Percentiles rank a stretch among this genome's conserved stretches.
Evolutionary conservation across 1,140 invertebrate species (phyloP).

Genomic region (Drosophila kanapiae): DNA sequence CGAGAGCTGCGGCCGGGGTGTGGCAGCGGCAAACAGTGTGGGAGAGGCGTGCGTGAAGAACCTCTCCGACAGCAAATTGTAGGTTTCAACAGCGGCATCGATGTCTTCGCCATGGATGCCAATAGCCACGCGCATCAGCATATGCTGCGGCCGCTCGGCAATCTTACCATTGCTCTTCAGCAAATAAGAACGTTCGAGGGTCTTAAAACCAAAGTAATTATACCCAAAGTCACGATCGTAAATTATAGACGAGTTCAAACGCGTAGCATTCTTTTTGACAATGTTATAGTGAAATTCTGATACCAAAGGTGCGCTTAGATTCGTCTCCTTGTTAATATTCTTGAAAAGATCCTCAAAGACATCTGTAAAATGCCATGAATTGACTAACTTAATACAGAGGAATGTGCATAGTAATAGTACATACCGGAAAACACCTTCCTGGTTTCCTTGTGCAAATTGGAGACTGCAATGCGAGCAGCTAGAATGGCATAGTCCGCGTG

Average conservation of each 20-base stretch:
- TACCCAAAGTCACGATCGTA: constrained; percentile 99
- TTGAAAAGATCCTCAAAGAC: constrained; percentile 95
- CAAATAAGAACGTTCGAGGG: constrained; percentile 97
- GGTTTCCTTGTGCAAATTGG: constrained; percentile 99
- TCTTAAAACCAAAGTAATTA: constrained; percentile 99
- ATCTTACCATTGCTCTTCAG: constrained; percentile 97
- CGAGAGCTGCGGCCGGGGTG: constrained; percentile 95
- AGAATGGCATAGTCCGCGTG: constrained; percentile 99
- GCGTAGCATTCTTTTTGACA: constrained; percentile 94
- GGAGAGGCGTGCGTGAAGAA: constrained; percentile 99
- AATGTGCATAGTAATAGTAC: constrained; percentile 1
- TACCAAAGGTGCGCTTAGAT: constrained; percentile 92
- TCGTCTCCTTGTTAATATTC: constrained; percentile 91
- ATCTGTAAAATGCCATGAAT: constrained; percentile 87
- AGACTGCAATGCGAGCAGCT: constrained; percentile 97
- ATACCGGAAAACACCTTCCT: constrained; percentile 95
- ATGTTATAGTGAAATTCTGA: constrained; percentile 93
- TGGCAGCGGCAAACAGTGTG: constrained; percentile 98
- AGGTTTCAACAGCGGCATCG: constrained; percentile 97
- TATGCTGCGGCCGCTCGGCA: constrained; percentile 98
- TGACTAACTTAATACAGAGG: no score
- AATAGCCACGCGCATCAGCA: constrained; percentile 99
- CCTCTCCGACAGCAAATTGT: constrained; percentile 97
- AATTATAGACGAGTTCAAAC: constrained; percentile 97
- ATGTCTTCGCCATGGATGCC: constrained; percentile 98